Evolutionary conservation across 2,888 invertebrate genomes (phyloP).

Genomic region (Thelaira solivaga): DNA sequence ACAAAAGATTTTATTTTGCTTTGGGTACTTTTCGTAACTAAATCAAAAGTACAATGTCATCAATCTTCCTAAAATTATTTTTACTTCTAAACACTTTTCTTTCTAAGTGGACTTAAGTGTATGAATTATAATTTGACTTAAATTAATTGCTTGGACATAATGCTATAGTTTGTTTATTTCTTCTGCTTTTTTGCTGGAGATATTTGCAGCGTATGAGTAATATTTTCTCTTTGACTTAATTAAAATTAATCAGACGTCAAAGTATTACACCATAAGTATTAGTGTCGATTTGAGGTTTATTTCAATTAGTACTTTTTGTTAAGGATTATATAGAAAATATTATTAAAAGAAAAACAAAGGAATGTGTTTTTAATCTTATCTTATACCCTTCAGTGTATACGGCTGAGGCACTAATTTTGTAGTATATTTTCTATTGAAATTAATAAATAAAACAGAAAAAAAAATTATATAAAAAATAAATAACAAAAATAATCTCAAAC

Average conservation of each 20-base stretch:
- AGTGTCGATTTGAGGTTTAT: too few relatives aligned
- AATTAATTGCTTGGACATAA: conserved; percentile 17
- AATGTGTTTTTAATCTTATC: too few relatives aligned
- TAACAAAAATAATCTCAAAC: too few relatives aligned
- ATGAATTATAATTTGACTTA: conserved; percentile 20
- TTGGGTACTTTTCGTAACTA: conserved; percentile 25
- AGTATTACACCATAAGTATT: too few relatives aligned
- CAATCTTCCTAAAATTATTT: conserved; percentile 42
- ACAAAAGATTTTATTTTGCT: conserved; percentile 13
- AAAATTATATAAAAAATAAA: too few relatives aligned
- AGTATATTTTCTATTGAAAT: too few relatives aligned
- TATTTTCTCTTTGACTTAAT: not conserved
- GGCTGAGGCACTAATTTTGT: too few relatives aligned
- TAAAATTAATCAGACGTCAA: conserved; percentile 8
- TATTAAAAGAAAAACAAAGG: too few relatives aligned
- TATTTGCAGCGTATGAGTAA: not conserved
- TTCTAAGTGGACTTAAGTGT: conserved; percentile 22
- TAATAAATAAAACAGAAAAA: too few relatives aligned
- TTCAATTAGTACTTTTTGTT: too few relatives aligned
- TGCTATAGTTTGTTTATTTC: not conserved
- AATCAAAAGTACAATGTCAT: conserved; percentile 43
- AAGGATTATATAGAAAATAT: too few relatives aligned
- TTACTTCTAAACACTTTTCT: conserved; percentile 29
- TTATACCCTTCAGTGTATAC: too few relatives aligned
- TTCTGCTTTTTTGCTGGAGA: not conserved